Evolutionary conservation across 1,140 invertebrate species (phyloP), one percentile per base, ranked within the genome.

Genomic region (Paralvinella palmiformis): DNA sequence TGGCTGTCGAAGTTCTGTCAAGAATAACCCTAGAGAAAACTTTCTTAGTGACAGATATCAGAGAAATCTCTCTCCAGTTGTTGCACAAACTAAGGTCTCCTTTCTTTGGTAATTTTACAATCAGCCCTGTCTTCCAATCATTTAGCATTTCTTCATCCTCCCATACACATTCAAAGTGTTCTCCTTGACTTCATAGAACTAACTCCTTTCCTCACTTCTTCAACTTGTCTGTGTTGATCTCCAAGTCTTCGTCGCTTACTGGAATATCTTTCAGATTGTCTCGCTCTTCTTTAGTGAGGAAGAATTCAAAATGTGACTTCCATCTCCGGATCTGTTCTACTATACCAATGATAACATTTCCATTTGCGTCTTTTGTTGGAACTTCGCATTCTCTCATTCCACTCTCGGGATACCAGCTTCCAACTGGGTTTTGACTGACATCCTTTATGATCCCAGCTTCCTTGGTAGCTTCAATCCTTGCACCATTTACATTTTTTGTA

Each of bases 101-200:
- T 63, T 73, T 73, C 63, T 73, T 72, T 29, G 64, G 68, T n/a
- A 70, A 55, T 44, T 71, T 72, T 13, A 70, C 55, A 6, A 69
- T 45, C 20, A 55, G 32, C 27, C 65, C 69, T 48, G 52, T 37
- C 52, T 65, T 66, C 72, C 68, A 72, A 33, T 70, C 69, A 57
- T 32, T 41, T 57, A 67, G 69, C 32, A 67, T 50, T 63, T 50
- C 36, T 37, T 63, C 59, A 10, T 13, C 22, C 33, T 37, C 27
- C 55, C 59, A 63, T 27, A 37, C 13, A 7, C 36, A n/a, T 29
- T 63, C 45, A 22, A 63, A 37, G 6, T 62, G 56, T 20, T 60
- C 36, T 31, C 1, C 27, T 17, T 62, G 55, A n/a, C 24, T 20
- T 29, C 36, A 7, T n/a, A n/a, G n/a, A 7, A 20, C 29, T 4